Evolutionary conservation across 2,888 invertebrate species (phyloP), one percentile per base, ranked within the genome.

Genomic region (Parelbella ahira): DNA sequence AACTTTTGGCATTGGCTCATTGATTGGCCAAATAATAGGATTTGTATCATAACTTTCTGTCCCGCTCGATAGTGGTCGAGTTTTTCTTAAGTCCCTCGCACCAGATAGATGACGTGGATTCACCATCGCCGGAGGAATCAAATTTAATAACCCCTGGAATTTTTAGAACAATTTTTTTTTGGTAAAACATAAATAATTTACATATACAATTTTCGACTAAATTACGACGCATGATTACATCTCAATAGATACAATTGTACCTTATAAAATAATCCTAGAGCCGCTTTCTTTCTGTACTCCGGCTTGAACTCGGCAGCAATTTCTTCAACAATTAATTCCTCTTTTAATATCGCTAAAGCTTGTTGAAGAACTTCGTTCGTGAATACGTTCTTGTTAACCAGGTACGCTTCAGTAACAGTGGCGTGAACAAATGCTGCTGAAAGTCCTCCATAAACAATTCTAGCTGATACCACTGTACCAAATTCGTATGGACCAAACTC

Each of bases 221-320:
- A n/a, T n/a, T n/a, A n/a, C n/a, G n/a, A n/a, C n/a, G n/a, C n/a
- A n/a, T n/a, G n/a, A n/a, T n/a, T n/a, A n/a, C n/a, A n/a, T n/a
- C n/a, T n/a, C n/a, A n/a, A n/a, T n/a, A n/a, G n/a, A n/a, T 6
- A 3, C 6, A 5, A 20, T 2, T 5, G 5, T 68, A 91, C 93
- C 86, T 93, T 93, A 62, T 93, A 93, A 54, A 93, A 90, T 4
- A 93, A 72, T 29, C 89, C 80, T 27, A 90, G 74, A 0, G 93
- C 91, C 9, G 93, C 74, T 19, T 83, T 77, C 53, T 88, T 90
- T 25, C 92, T 82, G 55, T 90, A 93, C 20, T 82, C 78, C 0
- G 91, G 90, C 1, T 83, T 76, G 3, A 90, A 86, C 54, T 92
- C 90, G 0, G 90, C 90, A 1, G 89, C 75, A 18, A 88, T 75